Evolutionary conservation across 1,140 invertebrate genomes (phyloP).

Genomic region (Eciton burchellii): DNA sequence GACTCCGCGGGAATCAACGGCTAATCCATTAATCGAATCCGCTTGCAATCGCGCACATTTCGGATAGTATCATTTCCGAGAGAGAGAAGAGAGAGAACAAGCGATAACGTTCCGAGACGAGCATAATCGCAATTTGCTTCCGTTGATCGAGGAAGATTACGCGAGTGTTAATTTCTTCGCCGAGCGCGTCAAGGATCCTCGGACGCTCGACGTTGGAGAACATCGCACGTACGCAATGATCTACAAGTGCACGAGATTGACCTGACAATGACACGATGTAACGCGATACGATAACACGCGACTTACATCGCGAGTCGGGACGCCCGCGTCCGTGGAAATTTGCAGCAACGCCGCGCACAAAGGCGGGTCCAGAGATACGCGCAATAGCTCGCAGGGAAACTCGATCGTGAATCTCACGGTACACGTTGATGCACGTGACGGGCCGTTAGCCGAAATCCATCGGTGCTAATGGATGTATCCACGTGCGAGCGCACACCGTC

Average conservation of each 20-base stretch:
- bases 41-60: neutral
- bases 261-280: neutral
- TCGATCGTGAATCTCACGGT: conserved; percentile 30
- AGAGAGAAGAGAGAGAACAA: too few relatives aligned
- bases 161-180: too few relatives aligned
- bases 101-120: neutral
- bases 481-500: conserved; percentile 12
- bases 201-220: too few relatives aligned
- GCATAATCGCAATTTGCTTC: neutral
- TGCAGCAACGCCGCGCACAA: neutral
- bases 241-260: too few relatives aligned
- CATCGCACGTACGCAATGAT: too few relatives aligned
- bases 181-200: too few relatives aligned
- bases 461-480: conserved; percentile 48
- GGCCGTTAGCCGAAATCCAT: conserved; percentile 33
- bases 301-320: too few relatives aligned
- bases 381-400: conserved; percentile 19
- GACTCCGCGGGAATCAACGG: conserved; percentile 21
- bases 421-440: conserved; percentile 17
- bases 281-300: too few relatives aligned
- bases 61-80: neutral
- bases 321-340: too few relatives aligned
- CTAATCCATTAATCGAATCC: neutral
- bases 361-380: conserved; percentile 17
- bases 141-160: too few relatives aligned